phyloP scores from a whole-genome alignment of 2,113 vertebrate genomes.

The Cyrtonyx montezumae region DNA sequence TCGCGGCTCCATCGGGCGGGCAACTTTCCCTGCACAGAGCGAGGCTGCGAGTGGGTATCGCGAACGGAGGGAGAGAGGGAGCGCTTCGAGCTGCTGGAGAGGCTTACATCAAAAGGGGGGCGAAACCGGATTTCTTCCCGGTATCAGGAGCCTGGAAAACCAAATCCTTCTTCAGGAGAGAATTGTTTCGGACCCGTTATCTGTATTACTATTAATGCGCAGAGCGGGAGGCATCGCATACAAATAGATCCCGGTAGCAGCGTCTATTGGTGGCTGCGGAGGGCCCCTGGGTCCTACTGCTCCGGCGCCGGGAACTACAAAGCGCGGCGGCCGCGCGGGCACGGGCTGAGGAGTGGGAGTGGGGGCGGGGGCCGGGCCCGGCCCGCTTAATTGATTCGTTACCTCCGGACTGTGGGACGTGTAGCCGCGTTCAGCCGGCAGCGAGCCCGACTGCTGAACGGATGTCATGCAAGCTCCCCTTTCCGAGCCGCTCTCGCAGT shows the following conservation, averaged over 20 bases:
- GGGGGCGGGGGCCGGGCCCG: neutral
- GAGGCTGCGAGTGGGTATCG: neutral
- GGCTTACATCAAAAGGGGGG: conserved; percentile 20
- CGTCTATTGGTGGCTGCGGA: conserved; percentile 80
- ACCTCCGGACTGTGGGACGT: conserved; percentile 61
- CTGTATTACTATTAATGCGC: conserved; percentile 79
- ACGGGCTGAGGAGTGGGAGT: neutral
- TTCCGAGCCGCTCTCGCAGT: conserved; percentile 1
- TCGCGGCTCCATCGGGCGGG: conserved; percentile 72
- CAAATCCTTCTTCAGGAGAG: conserved; percentile 77
- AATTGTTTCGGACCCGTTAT: conserved; percentile 79
- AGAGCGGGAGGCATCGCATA: conserved; percentile 81
- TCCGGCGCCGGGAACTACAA: conserved; percentile 61
- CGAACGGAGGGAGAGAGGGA: neutral
- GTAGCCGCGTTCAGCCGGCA: conserved; percentile 47
- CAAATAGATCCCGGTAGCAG: conserved; percentile 82
- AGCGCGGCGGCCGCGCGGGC: conserved; percentile 63
- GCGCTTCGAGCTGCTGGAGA: conserved; percentile 26
- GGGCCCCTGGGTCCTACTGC: conserved; percentile 91
- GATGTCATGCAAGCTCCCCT: conserved; percentile 49
- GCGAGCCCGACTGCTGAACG: neutral
- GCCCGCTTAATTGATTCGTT: conserved; percentile 70
- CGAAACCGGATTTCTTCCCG: conserved; percentile 50
- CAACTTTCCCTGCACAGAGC: conserved; percentile 84
- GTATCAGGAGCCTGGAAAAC: conserved; percentile 69